phyloP scores from a whole-genome alignment of 2,797 vertebrate genomes.

The Bradypus variegatus region DNA sequence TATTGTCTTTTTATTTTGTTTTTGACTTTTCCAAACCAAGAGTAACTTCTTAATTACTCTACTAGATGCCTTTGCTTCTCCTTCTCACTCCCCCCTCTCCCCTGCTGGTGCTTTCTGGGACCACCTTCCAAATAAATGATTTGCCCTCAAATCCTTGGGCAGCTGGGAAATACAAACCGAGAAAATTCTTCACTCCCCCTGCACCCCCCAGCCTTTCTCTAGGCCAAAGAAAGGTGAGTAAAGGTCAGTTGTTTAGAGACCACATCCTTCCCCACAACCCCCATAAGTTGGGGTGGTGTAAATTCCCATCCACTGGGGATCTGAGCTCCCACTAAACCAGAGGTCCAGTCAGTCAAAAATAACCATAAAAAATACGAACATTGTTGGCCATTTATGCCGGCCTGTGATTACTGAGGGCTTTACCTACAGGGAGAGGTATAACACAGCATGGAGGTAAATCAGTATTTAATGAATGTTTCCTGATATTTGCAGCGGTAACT shows the following conservation, averaged over 20 bases:
- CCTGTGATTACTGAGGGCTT: background rate
- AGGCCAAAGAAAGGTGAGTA: background rate
- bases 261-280: background rate
- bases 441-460: accelerated
- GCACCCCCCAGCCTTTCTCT: background rate
- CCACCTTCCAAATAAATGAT: background rate
- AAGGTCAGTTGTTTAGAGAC: background rate
- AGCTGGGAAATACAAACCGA: background rate
- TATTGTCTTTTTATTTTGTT: no score
- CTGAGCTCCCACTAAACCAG: background rate
- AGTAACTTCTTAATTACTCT: no score
- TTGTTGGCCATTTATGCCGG: background rate
- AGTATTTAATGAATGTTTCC: background rate
- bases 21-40: no score
- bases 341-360: background rate
- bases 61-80: background rate
- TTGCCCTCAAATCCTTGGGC: background rate
- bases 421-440: background rate
- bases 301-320: background rate
- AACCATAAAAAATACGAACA: background rate
- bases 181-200: background rate
- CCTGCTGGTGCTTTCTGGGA: background rate
- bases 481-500: accelerated
- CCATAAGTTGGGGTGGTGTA: background rate
- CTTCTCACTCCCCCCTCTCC: background rate